Evolutionary conservation across 2,888 invertebrate genomes (phyloP), one percentile per base, ranked within the genome.

Genomic region (Melikaiella ostensackeni): DNA sequence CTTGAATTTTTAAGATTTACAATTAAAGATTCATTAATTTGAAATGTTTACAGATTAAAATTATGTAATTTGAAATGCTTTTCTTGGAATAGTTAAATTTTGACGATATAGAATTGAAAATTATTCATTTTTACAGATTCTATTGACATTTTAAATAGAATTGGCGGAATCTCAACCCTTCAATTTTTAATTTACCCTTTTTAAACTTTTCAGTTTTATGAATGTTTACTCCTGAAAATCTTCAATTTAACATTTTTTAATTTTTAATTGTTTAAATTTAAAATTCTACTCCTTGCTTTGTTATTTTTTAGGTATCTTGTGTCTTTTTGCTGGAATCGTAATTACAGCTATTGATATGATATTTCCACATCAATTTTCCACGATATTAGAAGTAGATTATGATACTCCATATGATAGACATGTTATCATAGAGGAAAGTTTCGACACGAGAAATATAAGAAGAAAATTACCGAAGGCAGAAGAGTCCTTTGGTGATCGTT

Each of bases 341-440:
- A 96, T 98, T 83, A 96, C 96, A 11, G 94, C 96, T 16, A 93
- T 98, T 82, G 97, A 97, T 91, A 93, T 97, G 88, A 94, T 97
- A 83, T 97, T 96, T 93, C 98, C 98, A 7, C 97, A 98, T 91
- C 95, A 96, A 85, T 98, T 98, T 92, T 97, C 97, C 62, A 98
- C 98, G 0, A 96, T 98, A 83, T 92, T 97, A 77, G 97, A 97
- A 91, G 96, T 98, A 63, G 98, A 98, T 92, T 98, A 97, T 90
- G 98, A 98, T 90, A 98, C 98, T 21, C 98, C 98, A 0, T 98
- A 97, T 89, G 98, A 98, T 91, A 93, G 98, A 64, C 98, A 98
- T 91, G 97, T 97, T 80, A 97, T 98, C 77, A 95, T 98, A 81
- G 97, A 97, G 86, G 97, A 97, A 91, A 97, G 97, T 84, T 94